phyloP scores from a whole-genome alignment of 2,797 vertebrate genomes.

The Ambastaia sidthimunki region DNA sequence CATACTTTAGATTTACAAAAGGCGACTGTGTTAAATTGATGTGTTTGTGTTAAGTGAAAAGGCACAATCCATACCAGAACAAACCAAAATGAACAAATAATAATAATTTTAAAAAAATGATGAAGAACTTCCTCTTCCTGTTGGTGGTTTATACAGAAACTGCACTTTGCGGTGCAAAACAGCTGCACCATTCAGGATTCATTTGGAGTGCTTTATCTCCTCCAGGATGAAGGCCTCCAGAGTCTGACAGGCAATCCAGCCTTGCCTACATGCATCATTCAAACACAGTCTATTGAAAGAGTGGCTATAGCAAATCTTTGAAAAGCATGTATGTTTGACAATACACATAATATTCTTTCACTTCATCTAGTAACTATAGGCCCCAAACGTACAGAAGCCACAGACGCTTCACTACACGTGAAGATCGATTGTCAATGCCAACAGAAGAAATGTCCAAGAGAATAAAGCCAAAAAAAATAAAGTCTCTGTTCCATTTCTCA shows the following conservation, averaged over 20 bases:
- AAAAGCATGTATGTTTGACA: neutral
- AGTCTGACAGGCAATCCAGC: constrained; percentile 16
- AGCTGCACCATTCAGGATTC: constrained; percentile 6
- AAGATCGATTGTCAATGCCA: constrained; percentile 79
- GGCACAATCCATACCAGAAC: constrained; percentile 73
- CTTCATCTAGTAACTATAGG: constrained; percentile 1
- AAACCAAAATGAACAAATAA: constrained; percentile 39
- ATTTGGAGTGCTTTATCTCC: constrained; percentile 24
- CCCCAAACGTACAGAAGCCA: constrained; percentile 5
- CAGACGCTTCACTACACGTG: constrained; percentile 42
- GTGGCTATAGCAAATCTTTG: neutral
- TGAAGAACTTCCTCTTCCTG: constrained; percentile 46
- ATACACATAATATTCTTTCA: neutral
- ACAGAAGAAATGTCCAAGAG: constrained; percentile 47
- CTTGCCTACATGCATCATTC: neutral
- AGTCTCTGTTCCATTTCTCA: constrained; percentile 44
- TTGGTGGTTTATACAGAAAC: constrained; percentile 54
- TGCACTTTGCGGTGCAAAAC: constrained; percentile 37
- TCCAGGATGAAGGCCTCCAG: neutral
- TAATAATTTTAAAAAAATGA: neutral
- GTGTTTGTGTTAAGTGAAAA: constrained; percentile 76
- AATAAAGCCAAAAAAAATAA: neutral
- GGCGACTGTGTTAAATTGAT: constrained; percentile 74
- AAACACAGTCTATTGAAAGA: constrained; percentile 2
- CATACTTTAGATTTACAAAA: constrained; percentile 59